Evolutionary conservation across 2,113 vertebrate species (phyloP).

Genomic region (Rynchops niger): DNA sequence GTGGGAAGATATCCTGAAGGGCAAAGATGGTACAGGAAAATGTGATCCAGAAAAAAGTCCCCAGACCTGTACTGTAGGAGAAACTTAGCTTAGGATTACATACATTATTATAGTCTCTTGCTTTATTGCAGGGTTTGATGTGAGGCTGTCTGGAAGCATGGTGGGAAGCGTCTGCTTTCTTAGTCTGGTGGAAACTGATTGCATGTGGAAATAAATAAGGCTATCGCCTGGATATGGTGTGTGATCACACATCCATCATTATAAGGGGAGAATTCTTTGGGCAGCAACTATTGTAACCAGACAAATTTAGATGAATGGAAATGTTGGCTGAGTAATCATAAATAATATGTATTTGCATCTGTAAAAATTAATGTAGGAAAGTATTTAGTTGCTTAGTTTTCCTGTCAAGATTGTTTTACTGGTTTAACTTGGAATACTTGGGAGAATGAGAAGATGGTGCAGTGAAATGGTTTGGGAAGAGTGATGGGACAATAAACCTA

Average conservation of each 20-base stretch:
- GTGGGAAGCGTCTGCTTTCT: neutral
- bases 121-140: neutral
- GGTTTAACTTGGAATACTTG: neutral
- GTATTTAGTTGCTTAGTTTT: neutral
- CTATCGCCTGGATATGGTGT: neutral
- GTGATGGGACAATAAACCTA: neutral
- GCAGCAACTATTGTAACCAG: slow-evolving; percentile 7
- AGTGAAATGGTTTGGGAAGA: neutral
- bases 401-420: neutral
- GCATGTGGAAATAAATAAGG: neutral
- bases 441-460: neutral
- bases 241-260: slow-evolving; percentile 20
- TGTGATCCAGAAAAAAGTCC: neutral
- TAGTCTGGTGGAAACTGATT: neutral
- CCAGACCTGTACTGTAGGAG: neutral
- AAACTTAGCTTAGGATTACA: neutral
- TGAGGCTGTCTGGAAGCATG: neutral
- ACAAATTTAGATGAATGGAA: slow-evolving; percentile 38
- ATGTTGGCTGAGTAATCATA: neutral
- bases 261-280: slow-evolving; percentile 10
- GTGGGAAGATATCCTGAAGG: neutral
- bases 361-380: neutral
- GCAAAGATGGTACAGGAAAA: neutral
- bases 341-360: neutral
- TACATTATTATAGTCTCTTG: fast-evolving